Evolutionary conservation across 2,113 vertebrate species (phyloP).

Genomic region (Bubalus kerabau): DNA sequence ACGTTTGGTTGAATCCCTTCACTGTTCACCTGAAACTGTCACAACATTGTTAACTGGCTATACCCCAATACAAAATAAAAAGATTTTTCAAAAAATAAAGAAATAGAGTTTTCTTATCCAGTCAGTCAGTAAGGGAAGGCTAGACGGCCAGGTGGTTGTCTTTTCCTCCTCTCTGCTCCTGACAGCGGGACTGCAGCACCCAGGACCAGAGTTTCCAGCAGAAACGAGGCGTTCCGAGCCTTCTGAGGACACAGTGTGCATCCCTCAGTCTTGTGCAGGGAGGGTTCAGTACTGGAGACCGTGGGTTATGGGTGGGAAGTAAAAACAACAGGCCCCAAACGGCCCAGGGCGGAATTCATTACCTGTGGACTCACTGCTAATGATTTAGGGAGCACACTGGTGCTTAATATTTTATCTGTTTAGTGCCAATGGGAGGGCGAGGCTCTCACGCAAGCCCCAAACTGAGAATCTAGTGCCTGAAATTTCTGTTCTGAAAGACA

Average conservation of each 20-base stretch:
- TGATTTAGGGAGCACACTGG: slow-evolving; percentile 57
- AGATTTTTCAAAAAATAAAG: neutral
- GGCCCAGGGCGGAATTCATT: slow-evolving; percentile 78
- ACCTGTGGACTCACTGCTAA: slow-evolving; percentile 74
- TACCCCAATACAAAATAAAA: neutral
- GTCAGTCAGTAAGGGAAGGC: neutral
- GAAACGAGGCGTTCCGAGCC: slow-evolving; percentile 8
- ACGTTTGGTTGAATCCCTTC: neutral
- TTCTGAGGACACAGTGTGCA: neutral
- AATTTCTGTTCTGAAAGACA: neutral
- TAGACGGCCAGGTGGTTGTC: neutral
- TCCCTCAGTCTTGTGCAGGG: slow-evolving; percentile 52
- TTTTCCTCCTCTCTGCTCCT: slow-evolving; percentile 42
- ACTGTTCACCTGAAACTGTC: neutral
- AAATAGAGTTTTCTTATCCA: slow-evolving; percentile 48
- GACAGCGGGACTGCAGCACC: slow-evolving; percentile 36
- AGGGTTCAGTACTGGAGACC: slow-evolving; percentile 63
- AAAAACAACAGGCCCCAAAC: slow-evolving; percentile 71
- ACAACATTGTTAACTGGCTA: neutral
- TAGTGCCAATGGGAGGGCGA: slow-evolving; percentile 16
- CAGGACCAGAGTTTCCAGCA: slow-evolving; percentile 39
- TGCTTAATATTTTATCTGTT: slow-evolving; percentile 75
- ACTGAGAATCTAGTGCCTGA: neutral
- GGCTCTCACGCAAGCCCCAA: slow-evolving; percentile 54
- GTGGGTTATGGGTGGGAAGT: slow-evolving; percentile 37